A percentile compares a stretch with the other conserved stretches of the same genome.
Evolutionary conservation across 2,888 invertebrate genomes (phyloP).

Genomic region (Argyra leucocephala): DNA sequence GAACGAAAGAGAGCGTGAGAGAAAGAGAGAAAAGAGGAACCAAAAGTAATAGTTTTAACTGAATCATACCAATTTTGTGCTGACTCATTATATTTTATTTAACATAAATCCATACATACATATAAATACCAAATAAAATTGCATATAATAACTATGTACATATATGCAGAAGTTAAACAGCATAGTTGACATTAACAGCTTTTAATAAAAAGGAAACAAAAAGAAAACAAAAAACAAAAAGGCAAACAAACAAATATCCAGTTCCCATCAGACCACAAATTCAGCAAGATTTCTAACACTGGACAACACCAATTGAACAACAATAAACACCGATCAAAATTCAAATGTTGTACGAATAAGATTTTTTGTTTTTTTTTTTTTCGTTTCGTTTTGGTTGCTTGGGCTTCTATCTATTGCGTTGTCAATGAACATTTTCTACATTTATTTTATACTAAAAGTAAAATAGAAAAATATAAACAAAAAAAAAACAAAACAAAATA

Average conservation of each 20-base stretch:
- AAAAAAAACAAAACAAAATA: too few relatives aligned
- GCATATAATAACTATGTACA: background rate
- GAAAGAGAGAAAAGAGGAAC: too few relatives aligned
- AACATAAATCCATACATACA: background rate
- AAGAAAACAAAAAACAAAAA: too few relatives aligned
- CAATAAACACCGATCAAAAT: slow-evolving; percentile 1
- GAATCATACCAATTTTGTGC: background rate
- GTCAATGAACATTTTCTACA: too few relatives aligned
- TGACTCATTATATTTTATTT: background rate
- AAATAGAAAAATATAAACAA: too few relatives aligned
- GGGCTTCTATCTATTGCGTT: too few relatives aligned
- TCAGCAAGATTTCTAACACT: slow-evolving; percentile 4
- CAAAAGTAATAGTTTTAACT: too few relatives aligned
- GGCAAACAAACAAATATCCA: background rate
- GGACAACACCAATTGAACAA: background rate
- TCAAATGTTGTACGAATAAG: background rate
- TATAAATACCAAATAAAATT: background rate
- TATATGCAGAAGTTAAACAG: background rate
- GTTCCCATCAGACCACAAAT: slow-evolving; percentile 6
- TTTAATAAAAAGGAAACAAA: background rate
- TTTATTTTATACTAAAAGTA: too few relatives aligned
- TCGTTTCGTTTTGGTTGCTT: too few relatives aligned
- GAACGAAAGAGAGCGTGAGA: too few relatives aligned
- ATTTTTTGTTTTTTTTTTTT: too few relatives aligned
- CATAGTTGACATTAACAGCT: background rate